Evolutionary conservation across 2,113 vertebrate species (phyloP), one percentile per base, ranked within the genome.

Genomic region (Leptodactylus fuscus): DNA sequence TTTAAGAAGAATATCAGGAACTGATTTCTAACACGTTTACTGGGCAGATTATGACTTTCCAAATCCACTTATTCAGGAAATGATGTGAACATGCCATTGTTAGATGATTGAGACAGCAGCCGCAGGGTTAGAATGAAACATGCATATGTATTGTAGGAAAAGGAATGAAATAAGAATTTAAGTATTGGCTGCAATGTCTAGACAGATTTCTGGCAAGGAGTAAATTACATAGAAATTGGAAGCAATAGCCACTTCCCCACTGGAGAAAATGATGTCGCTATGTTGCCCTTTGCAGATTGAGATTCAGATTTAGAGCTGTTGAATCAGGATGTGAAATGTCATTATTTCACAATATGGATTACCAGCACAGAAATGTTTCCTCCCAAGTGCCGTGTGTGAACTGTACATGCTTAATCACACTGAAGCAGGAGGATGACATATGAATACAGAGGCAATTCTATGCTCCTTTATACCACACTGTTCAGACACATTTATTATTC

Each of bases 1-100:
- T 93, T 94, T 92, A 89, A 94, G 92, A 95, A 94, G 94, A 94
- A 94, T 94, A 93, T 94, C 93, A 94, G 94, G 95, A 95, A 95
- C 93, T 94, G 91, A 93, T 94, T 92, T 94, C 91, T 90, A 93
- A 93, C 90, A 90, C 92, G 90, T 92, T 94, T 90, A 89, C 91
- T 88, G 88, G 91, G 93, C 80, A 94, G 93, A 95, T 94, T 94
- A 94, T 93, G 91, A 92, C 93, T 89, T 92, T 94, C 95, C 94
- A 94, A 81, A 87, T 91, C 90, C 81, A 89, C 83, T 88, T 89
- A 89, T 93, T 92, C 92, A 93, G 95, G 95, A 95, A 95, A 94
- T 94, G 92, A 93, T 92, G 90, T 93, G 91, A 92, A 90, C 83
- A 87, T 44, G 8, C 89, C 90, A 94, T 94, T 95, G 93, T 95